Percentiles rank a stretch among this genome's conserved stretches.
Evolutionary conservation across 1,140 invertebrate species (phyloP).

Genomic region (Pygmarrhopalites habei): DNA sequence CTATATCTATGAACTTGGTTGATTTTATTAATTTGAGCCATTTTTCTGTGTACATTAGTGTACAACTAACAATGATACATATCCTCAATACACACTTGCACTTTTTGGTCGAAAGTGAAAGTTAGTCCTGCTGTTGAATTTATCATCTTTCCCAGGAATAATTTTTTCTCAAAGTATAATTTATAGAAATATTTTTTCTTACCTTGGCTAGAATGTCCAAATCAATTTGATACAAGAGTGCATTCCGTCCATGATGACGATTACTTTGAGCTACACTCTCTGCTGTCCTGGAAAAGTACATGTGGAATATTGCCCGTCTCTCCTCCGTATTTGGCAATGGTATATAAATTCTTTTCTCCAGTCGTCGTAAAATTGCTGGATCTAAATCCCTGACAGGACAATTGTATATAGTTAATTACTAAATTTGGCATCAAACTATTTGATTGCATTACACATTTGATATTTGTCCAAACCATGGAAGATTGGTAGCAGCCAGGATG

Average conservation of each 20-base stretch:
- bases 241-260: conserved; percentile 43
- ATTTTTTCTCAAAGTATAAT: no score
- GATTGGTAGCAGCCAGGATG: conserved; percentile 79
- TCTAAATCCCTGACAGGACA: conserved; percentile 78
- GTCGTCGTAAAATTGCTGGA: conserved; percentile 71
- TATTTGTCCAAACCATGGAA: conserved; percentile 66
- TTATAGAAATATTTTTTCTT: conserved; percentile 23
- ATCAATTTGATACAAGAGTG: conserved; percentile 44
- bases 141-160: no score
- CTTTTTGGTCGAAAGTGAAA: no score
- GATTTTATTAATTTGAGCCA: neutral
- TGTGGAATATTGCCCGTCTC: conserved; percentile 58
- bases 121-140: no score
- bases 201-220: conserved; percentile 45
- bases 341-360: conserved; percentile 81
- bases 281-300: conserved; percentile 49
- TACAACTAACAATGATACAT: no score
- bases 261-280: conserved; percentile 43
- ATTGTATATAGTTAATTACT: no score
- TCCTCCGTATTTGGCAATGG: conserved; percentile 61
- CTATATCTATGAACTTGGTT: no score
- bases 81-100: no score
- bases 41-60: no score
- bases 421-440: no score
- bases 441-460: no score